Base-by-base conservation (phyloP, 92 coral and sea anemone genomes). In the Muricea muricata region DNA sequence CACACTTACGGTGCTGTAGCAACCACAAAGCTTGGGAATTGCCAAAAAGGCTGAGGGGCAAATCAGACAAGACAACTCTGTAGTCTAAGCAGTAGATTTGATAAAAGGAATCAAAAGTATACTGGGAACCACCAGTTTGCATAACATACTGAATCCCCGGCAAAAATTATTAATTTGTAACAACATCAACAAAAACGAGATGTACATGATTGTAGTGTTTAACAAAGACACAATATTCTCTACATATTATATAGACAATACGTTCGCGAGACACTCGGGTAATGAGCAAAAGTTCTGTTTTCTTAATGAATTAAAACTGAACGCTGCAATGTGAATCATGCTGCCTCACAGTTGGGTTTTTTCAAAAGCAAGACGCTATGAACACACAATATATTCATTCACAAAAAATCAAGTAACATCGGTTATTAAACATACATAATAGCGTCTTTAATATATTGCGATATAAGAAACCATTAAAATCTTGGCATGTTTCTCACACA, bases 1-100 rank as follows among this genome's bases (percentile, higher is more conserved):
- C 70, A 30, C 70, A 63, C 70, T 63, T 52, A 63, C 1, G 70
- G 18, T 63, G 35, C 70, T 63, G 37, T 63, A 63, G 70, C 70
- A 63, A 63, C 70, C 14, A 63, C 1, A 63, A 32, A 14, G 35
- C 70, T 14, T 32, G 6, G 0, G 18, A 1, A 1, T 4, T 52
- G 60, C 26, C 26, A 18, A 52, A 52, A 52, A 18, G 60, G 60
- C 70, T 5, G 30, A 63, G 70, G 1, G 70, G 37, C 68, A 60
- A 60, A 13, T 5, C 34, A 60, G 28, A 21, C 68, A 60, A 60
- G 14, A 6, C 8, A 60, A 60, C 24, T 8, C 8, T 60, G 9
- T 2, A 60, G 33, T 24, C 10, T 60, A 13, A 23, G 68, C 21
- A 60, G 26, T 9, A 32, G 37, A 30, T 26, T 63, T 63, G 1